phyloP scores from a whole-genome alignment of 2,113 vertebrate genomes.

The Cryptomyrus ogoouensis region DNA sequence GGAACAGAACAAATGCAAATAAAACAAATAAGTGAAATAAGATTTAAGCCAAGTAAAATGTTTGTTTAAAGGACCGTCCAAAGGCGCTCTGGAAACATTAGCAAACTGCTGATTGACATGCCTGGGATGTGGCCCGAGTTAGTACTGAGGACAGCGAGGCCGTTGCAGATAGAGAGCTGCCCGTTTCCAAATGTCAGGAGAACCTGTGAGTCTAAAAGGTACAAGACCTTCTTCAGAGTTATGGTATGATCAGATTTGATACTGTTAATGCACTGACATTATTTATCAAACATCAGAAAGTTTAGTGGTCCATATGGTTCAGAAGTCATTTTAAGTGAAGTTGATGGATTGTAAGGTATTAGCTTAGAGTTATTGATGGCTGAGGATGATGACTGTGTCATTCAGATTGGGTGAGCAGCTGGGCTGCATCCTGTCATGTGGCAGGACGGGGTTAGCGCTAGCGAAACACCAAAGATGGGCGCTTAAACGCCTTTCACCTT shows the following conservation, averaged over 20 bases:
- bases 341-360: neutral
- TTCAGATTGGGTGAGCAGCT: neutral
- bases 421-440: neutral
- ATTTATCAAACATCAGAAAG: neutral
- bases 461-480: neutral
- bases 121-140: conserved; percentile 40
- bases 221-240: neutral
- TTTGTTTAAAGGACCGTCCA: conserved; percentile 29
- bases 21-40: neutral
- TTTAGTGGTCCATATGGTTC: neutral
- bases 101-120: conserved; percentile 37
- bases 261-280: neutral
- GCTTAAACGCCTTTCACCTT: neutral
- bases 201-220: neutral
- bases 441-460: neutral
- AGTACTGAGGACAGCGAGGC: conserved; percentile 18
- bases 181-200: neutral
- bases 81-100: conserved; percentile 42
- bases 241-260: neutral
- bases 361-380: neutral
- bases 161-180: neutral
- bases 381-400: neutral
- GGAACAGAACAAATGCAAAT: neutral
- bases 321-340: neutral
- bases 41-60: neutral